Conservation (phyloP, 2,888 invertebrate genomes). For the Brenthis hecate region DNA sequence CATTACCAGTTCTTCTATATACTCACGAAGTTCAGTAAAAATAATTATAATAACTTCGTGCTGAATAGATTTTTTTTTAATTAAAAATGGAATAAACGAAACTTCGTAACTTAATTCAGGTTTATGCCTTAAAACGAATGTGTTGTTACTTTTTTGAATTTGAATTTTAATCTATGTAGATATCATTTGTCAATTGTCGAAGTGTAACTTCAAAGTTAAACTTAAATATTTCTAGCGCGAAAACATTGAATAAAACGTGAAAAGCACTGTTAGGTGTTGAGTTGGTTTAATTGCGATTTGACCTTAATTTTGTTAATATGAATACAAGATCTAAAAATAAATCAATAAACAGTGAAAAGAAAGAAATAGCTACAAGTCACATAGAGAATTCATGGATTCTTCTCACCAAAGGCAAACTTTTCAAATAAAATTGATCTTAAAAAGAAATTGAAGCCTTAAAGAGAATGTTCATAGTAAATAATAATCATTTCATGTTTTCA, state of each 20-base stretch:
- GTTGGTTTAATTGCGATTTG: background rate
- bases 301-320: constrained; percentile 60
- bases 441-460: background rate
- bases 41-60: no score
- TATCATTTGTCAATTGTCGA: background rate
- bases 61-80: no score
- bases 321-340: constrained; percentile 80
- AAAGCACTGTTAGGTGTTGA: no score
- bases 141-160: no score
- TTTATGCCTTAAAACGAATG: no score
- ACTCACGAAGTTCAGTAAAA: no score
- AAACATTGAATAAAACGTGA: background rate
- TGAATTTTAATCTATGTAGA: no score
- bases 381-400: constrained; percentile 87
- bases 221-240: constrained; percentile 10
- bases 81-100: no score
- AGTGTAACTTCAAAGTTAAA: background rate
- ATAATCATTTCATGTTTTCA: constrained; percentile 48
- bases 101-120: no score
- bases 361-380: constrained; percentile 76
- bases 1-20: no score
- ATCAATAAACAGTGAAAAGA: constrained; percentile 71
- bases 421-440: background rate
- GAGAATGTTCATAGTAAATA: background rate
- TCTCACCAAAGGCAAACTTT: constrained; percentile 82